Base-by-base conservation (phyloP, 2,888 invertebrate species). In the Apodemia mormo region DNA sequence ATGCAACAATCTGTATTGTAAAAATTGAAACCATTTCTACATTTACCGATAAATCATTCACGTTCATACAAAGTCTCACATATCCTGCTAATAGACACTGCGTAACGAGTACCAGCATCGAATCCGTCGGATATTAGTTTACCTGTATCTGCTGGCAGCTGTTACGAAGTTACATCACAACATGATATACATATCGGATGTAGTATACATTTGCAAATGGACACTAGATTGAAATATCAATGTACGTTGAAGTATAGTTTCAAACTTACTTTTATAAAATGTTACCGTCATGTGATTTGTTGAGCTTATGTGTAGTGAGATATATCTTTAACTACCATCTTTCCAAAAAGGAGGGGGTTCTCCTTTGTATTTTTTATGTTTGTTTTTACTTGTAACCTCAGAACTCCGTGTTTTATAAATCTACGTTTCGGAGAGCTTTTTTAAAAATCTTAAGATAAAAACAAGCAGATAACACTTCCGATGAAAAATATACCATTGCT, bases 61-160 rank as follows among this genome's bases (percentile, higher is more conserved):
- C 52, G 52, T 52, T n/a, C n/a, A n/a, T n/a, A 52, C 12, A 12
- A 61, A 61, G 37, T 61, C 61, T 61, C 33, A 33, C 61, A 37
- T 14, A 37, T 61, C 61, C 61, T 61, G 61, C 3, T 61, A 61
- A 61, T 61, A 33, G 61, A 37, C 2, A 64, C 61, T 33, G 52
- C 52, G 61, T 64, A 64, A 64, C 61, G 61, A 37, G n/a, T 64
- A 64, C n/a, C 61, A 37, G 61, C 61, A n/a, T 64, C 7, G 33
- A 33, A 33, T 64, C 33, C 33, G 14, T 37, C 61, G 61, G 61
- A 64, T 64, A 64, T 33, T 64, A 64, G 37, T 33, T 61, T 61
- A 61, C 30, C 58, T 61, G 58, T 58, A 58, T 58, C 58, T 14
- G 52, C 52, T 58, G 30, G 10, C 58, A 58, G 58, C 30, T 30